These are phyloP conservation scores for Cryptocephalus moraei DNA, from an alignment of 2,888 invertebrate species.

Conservation along the genomic window DNA sequence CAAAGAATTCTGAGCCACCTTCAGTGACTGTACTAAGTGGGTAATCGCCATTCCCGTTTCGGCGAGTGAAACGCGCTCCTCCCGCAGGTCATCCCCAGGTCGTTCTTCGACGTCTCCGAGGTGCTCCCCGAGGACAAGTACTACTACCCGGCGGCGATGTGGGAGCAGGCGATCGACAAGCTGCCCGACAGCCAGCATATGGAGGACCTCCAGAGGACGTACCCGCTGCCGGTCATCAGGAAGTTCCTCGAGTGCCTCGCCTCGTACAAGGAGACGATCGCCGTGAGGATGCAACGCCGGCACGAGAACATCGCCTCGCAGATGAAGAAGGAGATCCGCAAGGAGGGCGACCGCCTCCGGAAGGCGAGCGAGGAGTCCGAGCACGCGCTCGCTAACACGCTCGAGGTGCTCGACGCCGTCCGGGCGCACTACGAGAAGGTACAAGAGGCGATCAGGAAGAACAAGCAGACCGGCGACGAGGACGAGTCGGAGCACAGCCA, in stretches of 20 bases:
- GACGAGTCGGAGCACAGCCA: slow-evolving; percentile 25
- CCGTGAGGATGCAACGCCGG: slow-evolving; percentile 30
- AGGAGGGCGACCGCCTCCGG: slow-evolving; percentile 30
- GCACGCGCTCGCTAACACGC: slow-evolving; percentile 21
- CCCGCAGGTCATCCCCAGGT: slow-evolving; percentile 20
- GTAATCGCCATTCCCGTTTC: no score
- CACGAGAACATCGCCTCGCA: slow-evolving; percentile 34
- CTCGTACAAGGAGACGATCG: slow-evolving; percentile 33
- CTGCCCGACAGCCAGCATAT: slow-evolving; percentile 29
- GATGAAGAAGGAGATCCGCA: slow-evolving; percentile 33
- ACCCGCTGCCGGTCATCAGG: slow-evolving; percentile 29
- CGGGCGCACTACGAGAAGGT: slow-evolving; percentile 25
- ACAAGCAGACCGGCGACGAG: slow-evolving; percentile 13
- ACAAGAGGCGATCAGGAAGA: slow-evolving; percentile 18
- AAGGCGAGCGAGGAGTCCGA: slow-evolving; percentile 26
- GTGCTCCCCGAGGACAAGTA: slow-evolving; percentile 26
- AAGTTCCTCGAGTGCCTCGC: slow-evolving; percentile 31
- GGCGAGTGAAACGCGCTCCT: no score
- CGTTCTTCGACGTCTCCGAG: slow-evolving; percentile 30
- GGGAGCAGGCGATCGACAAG: slow-evolving; percentile 35
- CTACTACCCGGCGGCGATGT: slow-evolving; percentile 33
- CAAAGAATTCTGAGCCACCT: no score
- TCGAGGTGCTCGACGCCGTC: slow-evolving; percentile 22
- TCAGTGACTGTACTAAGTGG: no score
- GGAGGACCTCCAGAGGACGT: slow-evolving; percentile 23